Percentiles rank a stretch among this genome's conserved stretches.
phyloP scores from a whole-genome alignment of 2,797 vertebrate genomes.

The Sciaenops ocellatus region DNA sequence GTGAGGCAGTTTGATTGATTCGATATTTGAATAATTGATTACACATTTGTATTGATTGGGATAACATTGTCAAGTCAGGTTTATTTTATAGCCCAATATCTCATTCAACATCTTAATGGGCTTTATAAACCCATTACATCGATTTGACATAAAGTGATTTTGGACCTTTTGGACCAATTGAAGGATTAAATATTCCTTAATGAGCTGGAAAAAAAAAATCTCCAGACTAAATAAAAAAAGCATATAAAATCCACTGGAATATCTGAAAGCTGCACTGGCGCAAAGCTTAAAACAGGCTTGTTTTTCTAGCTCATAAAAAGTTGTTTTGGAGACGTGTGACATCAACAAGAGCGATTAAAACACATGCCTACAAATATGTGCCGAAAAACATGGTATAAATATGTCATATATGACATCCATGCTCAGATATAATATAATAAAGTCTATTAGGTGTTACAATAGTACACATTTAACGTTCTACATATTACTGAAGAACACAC shows the following conservation, averaged over 20 bases:
- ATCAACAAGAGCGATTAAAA: neutral
- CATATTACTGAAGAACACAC: neutral
- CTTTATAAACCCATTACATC: neutral
- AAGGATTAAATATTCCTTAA: neutral
- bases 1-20: slow-evolving; percentile 41
- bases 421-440: neutral
- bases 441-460: neutral
- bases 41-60: slow-evolving; percentile 15
- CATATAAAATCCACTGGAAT: neutral
- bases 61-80: slow-evolving; percentile 29
- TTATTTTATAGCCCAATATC: slow-evolving; percentile 15
- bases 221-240: neutral
- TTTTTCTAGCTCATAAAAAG: neutral
- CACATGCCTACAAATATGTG: neutral
- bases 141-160: neutral
- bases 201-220: neutral
- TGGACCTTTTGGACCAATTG: neutral
- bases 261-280: neutral
- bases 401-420: neutral
- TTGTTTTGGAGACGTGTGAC: neutral
- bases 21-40: slow-evolving; percentile 51
- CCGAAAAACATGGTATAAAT: neutral
- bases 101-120: slow-evolving; percentile 12
- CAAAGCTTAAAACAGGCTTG: neutral
- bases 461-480: neutral